Conservation (phyloP, 92 coral and sea anemone species). For the Anthopleura xanthogrammica region DNA sequence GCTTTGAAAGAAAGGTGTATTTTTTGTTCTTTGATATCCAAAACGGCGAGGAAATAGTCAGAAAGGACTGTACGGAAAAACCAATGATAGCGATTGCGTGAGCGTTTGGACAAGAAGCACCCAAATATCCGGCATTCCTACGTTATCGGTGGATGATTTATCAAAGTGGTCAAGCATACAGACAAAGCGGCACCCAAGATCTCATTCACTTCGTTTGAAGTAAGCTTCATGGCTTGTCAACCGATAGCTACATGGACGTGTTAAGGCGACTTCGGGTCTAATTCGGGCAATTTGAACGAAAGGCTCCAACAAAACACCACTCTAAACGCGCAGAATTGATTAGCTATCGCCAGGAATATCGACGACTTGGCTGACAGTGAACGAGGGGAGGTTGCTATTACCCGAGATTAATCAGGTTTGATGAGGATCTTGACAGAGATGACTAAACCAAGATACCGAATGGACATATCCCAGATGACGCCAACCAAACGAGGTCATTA, state of each 20-base stretch:
- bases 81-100: slow-evolving; percentile 25
- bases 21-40: neutral
- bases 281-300: neutral
- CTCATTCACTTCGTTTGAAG: slow-evolving; percentile 16
- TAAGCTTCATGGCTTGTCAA: slow-evolving; percentile 12
- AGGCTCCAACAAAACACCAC: neutral
- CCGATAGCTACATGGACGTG: slow-evolving; percentile 19
- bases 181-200: slow-evolving; percentile 26
- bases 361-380: slow-evolving; percentile 1
- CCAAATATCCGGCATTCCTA: slow-evolving; percentile 24
- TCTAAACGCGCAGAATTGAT: neutral
- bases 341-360: neutral
- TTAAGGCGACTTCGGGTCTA: slow-evolving; percentile 33
- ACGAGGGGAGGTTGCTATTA: neutral
- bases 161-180: slow-evolving; percentile 32
- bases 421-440: slow-evolving; percentile 25
- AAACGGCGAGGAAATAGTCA: neutral
- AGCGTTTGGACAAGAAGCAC: slow-evolving; percentile 3
- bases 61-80: neutral
- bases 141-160: slow-evolving; percentile 31
- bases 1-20: neutral
- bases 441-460: slow-evolving; percentile 1
- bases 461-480: slow-evolving; percentile 32
- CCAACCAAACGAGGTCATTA: slow-evolving; percentile 28
- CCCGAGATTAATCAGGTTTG: neutral